These are phyloP conservation scores for Malacosoma neustria DNA, from an alignment of 2,888 invertebrate species.

Conservation along the genomic window DNA sequence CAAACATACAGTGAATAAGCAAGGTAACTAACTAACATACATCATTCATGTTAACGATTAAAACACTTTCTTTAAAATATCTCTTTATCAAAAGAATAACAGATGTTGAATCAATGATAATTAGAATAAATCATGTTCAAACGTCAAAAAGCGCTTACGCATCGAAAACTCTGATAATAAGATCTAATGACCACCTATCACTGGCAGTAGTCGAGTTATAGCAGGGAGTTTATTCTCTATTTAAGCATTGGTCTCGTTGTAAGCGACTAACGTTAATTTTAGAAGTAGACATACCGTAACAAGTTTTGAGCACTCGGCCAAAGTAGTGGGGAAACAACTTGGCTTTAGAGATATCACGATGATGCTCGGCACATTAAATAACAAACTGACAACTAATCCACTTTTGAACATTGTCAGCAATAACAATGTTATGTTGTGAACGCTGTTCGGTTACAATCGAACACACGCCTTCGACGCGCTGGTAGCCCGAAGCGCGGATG, in stretches of 20 bases:
- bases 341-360: no score
- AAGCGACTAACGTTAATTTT: background rate
- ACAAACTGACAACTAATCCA: no score
- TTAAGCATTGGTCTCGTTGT: background rate
- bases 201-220: slow-evolving; percentile 4
- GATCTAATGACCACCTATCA: slow-evolving; percentile 51
- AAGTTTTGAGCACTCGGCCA: no score
- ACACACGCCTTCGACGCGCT: slow-evolving; percentile 20
- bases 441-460: background rate
- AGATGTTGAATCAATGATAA: slow-evolving; percentile 6
- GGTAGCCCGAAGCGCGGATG: slow-evolving; percentile 61
- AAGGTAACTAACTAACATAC: no score
- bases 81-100: slow-evolving; percentile 6
- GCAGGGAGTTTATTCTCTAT: background rate
- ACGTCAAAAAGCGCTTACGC: slow-evolving; percentile 53
- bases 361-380: no score
- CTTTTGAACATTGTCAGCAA: no score
- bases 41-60: no score
- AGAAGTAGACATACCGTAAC: no score
- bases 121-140: slow-evolving; percentile 51
- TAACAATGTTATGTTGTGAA: no score
- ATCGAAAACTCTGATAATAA: slow-evolving; percentile 47
- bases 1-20: no score
- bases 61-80: no score
- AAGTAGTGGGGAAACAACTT: no score